Conservation (phyloP, 2,113 vertebrate species). For the Triplophysa tibetana region DNA sequence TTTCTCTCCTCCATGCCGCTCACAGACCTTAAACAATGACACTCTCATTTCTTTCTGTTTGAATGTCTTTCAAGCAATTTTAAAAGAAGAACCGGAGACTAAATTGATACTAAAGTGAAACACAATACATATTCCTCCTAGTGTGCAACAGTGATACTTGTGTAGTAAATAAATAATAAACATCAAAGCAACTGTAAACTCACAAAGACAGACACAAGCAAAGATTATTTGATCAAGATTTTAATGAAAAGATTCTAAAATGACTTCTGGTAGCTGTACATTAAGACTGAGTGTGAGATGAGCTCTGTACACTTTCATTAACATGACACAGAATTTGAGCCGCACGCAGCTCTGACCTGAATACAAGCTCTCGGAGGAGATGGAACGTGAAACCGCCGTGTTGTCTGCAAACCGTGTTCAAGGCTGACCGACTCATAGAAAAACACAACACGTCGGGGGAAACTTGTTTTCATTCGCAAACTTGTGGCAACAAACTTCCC, state of each 20-base stretch:
- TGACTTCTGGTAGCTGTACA: slow-evolving; percentile 89
- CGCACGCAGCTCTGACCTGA: slow-evolving; percentile 81
- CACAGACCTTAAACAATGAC: no score
- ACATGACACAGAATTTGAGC: slow-evolving; percentile 78
- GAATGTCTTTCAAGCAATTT: no score
- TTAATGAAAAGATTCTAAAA: slow-evolving; percentile 96
- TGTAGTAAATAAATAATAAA: no score
- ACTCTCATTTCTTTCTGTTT: no score
- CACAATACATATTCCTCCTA: no score
- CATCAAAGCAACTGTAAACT: no score
- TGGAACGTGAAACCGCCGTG: slow-evolving; percentile 80
- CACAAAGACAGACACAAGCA: slow-evolving; percentile 10
- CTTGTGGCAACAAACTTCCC: no score
- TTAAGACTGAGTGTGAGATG: slow-evolving; percentile 86
- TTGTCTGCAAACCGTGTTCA: slow-evolving; percentile 70
- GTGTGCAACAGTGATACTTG: no score
- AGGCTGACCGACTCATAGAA: slow-evolving; percentile 50
- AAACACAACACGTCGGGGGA: slow-evolving; percentile 37
- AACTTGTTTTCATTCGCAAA: background rate
- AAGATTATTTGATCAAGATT: slow-evolving; percentile 76
- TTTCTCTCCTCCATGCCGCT: no score
- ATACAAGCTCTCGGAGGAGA: slow-evolving; percentile 81
- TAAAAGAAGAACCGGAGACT: no score
- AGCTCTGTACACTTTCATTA: slow-evolving; percentile 72
- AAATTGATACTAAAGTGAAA: no score